These are phyloP conservation scores for Stylophora pistillata DNA, from an alignment of 64 coral and sea anemone species.

Conservation along the genomic window DNA sequence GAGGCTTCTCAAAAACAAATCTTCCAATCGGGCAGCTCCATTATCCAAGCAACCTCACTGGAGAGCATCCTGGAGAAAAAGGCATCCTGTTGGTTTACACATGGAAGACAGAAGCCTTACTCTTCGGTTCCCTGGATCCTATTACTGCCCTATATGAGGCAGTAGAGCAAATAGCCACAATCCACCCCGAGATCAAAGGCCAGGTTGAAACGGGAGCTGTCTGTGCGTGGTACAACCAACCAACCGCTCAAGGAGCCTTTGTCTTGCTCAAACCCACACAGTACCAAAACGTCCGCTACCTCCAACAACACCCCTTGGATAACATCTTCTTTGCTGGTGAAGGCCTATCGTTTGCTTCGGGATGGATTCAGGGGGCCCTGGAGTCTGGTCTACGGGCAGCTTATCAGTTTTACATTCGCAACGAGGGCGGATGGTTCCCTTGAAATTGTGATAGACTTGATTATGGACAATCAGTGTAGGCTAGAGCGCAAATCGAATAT, in stretches of 20 bases:
- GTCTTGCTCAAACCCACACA: conserved; percentile 6
- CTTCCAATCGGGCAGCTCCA: conserved; percentile 60
- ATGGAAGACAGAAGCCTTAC: conserved; percentile 42
- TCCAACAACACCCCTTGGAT: conserved; percentile 8
- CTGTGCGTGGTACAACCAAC: conserved; percentile 40
- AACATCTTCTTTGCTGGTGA: conserved; percentile 56
- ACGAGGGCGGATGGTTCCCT: conserved; percentile 6
- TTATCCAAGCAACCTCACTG: conserved; percentile 5
- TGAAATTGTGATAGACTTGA: neutral
- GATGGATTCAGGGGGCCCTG: conserved; percentile 61
- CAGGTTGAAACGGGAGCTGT: conserved; percentile 44
- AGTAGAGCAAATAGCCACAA: no score
- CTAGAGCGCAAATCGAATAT: neutral
- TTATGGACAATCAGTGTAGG: conserved; percentile 14
- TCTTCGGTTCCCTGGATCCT: conserved; percentile 41
- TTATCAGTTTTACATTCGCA: no score
- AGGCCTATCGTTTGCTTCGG: conserved; percentile 33
- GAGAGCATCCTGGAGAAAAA: no score
- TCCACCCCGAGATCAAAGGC: conserved; percentile 41
- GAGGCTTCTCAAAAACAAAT: conserved; percentile 63
- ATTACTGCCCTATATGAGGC: conserved; percentile 1
- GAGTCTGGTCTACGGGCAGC: no score
- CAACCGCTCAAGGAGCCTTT: conserved; percentile 26
- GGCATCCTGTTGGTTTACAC: conserved; percentile 56
- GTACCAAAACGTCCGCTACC: conserved; percentile 11